Evolutionary conservation across 2,113 vertebrate genomes (phyloP).

Genomic region (Pteronura brasiliensis): DNA sequence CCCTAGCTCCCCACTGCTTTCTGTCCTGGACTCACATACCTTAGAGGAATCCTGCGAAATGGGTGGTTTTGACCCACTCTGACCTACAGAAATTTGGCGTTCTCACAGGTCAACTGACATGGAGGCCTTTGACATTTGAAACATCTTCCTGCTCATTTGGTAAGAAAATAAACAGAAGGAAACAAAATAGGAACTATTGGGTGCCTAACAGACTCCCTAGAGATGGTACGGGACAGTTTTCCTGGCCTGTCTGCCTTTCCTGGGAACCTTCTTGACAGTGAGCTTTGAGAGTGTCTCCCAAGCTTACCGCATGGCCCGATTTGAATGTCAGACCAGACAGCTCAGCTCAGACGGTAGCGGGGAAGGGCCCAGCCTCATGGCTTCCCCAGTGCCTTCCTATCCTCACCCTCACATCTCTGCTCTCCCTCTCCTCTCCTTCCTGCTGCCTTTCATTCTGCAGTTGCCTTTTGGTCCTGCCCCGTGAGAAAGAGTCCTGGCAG

Average conservation of each 20-base stretch:
- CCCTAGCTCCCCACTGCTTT: neutral
- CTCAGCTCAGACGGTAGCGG: fast-evolving
- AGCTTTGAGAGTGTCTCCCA: neutral
- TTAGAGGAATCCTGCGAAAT: fast-evolving
- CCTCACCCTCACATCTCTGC: fast-evolving
- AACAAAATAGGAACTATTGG: neutral
- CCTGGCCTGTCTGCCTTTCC: neutral
- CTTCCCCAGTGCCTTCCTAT: neutral
- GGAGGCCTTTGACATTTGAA: neutral
- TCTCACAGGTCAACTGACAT: neutral
- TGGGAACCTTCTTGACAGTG: neutral
- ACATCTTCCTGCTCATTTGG: neutral
- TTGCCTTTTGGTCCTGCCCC: neutral
- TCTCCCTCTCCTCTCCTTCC: neutral
- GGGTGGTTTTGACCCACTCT: neutral
- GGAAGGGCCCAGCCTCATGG: neutral
- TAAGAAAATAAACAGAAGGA: neutral
- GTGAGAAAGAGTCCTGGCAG: neutral
- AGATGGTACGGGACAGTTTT: neutral
- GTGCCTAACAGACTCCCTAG: neutral
- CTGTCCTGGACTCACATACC: neutral
- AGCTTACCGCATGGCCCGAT: fast-evolving
- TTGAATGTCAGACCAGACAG: neutral
- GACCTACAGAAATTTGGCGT: neutral
- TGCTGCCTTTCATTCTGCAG: neutral